Evolutionary conservation across 2,113 vertebrate species (phyloP), one percentile per base, ranked within the genome.

Genomic region (Empidonax traillii): DNA sequence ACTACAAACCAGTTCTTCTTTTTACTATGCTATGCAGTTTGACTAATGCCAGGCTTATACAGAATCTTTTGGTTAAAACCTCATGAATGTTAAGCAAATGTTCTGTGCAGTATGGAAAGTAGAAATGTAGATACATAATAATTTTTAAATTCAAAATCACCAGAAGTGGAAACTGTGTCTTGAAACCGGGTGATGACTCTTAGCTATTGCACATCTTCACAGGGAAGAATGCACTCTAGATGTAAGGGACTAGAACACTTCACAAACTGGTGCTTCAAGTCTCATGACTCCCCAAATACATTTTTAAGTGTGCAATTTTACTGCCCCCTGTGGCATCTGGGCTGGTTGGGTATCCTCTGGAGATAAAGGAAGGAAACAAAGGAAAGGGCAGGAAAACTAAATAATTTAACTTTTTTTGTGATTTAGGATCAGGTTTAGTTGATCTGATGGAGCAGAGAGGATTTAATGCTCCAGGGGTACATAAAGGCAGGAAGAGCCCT

Each of bases 401-500:
- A 72, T 41, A 5, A 15, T 16, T 35, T 44, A 12, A n/a, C 41
- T 23, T 35, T 19, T 44, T 44, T 44, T 14, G 3, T 43, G 1
- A 47, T 51, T 31, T 39, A 61, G 51, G 46, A 71, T 41, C 59
- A 63, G 17, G 30, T 80, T 93, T 79, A 79, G 59, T 55, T 77
- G 78, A 53, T 91, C 24, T 35, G 72, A 37, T 72, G 47, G 80
- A 91, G 47, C 68, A 68, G 81, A 47, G 58, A 31, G 28, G 39
- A 28, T 75, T 69, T 68, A 76, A 63, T 84, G 52, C 47, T 82
- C 18, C 18, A 9, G 47, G 52, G 59, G 30, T 33, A 74, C 59
- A 88, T 89, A 96, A 96, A 96, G 77, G 55, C 90, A 94, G 95
- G 96, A 97, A 96, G 77, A 93, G 46, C 63, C 35, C 49, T 77